Base-by-base conservation (phyloP, 2,888 invertebrate genomes). In the Lobophora halterata region DNA sequence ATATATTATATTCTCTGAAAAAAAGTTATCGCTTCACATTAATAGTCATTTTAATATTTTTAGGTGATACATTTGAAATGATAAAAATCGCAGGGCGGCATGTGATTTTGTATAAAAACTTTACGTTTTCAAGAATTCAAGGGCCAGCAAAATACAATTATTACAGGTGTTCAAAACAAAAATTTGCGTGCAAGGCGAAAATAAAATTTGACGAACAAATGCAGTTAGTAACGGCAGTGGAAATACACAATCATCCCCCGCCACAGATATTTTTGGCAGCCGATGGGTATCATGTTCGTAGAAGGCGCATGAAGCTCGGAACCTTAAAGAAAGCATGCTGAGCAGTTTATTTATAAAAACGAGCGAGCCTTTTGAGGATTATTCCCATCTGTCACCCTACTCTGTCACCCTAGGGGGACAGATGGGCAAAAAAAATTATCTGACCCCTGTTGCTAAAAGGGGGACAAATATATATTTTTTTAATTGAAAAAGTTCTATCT, bases 61-160 rank as follows among this genome's bases (percentile, higher is more conserved):
- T 16, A 36, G 31, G 3, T 14, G 17, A 3, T 27, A 18, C 3
- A 3, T 30, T 12, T 11, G 20, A 44, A 10, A 20, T 28, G 1
- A 39, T 47, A 10, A n/a, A 31, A 3, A 4, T 50, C 7, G 31
- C 24, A 3, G 36, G 34, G 4, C 17, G 20, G 2, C 21, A 21
- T 6, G 21, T 44, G 7, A 10, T 49, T 3, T 29, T 49, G n/a
- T 37, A 44, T 31, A 26, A 43, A 8, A 33, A 43, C 3, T 29
- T 46, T 24, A 50, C 48, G 5, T 53, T 35, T 30, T 34, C 37
- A 1, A 54, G n/a, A 44, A 26, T 23, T 18, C 2, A n/a, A n/a
- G 38, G 38, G 3, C 10, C 23, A 6, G 2, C 21, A 4, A 3
- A 14, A 2, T 9, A 12, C 3, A 38, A 38, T 6, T 25, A 37